Evolutionary conservation across 2,888 invertebrate genomes (phyloP), one percentile per base, ranked within the genome.

Genomic region (Andrena minutula): DNA sequence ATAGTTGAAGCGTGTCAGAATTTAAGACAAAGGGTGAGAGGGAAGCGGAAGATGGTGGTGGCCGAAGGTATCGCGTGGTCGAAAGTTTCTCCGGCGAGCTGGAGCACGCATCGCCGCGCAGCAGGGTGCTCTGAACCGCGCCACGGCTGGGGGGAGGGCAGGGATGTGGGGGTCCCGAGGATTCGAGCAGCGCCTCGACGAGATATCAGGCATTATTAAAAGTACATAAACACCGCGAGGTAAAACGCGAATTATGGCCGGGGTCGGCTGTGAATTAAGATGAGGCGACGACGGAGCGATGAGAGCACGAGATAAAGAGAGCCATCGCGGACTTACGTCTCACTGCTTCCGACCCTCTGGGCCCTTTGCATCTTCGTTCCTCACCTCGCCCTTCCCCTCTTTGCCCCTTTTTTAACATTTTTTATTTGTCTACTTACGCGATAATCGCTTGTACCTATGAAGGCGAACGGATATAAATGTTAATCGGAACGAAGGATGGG

Each of bases 171-270:
- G 85, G 60, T 64, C 66, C 66, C 41, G 76, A 51, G 79, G 79
- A 76, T 63, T 56, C 63, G 89, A 77, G 86, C 78, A 85, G 86
- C 88, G 69, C 76, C 79, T 82, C 77, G 78, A 79, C 79, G 90
- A 90, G 92, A 92, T 93, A 93, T 93, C 93, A 90, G 90, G 90
- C 91, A 93, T 93, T 93, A 93, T 93, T 93, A 93, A 93, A 93
- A 93, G 92, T 91, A 91, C 92, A 93, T 93, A 93, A 93, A 93
- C 92, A 92, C 91, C 90, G 91, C 89, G 88, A 90, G 90, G 90
- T 89, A 90, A 91, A 90, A 90, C 88, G 90, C 91, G 91, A 93
- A 92, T 93, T 93, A 93, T 92, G 92, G 87, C 85, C 87, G 83
- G 86, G 83, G 80, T 86, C 70, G 91, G 91, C 91, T 92, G 92